These are phyloP conservation scores for Hydrolagus colliei DNA, from an alignment of 2,797 vertebrate species.

Conservation along the genomic window DNA sequence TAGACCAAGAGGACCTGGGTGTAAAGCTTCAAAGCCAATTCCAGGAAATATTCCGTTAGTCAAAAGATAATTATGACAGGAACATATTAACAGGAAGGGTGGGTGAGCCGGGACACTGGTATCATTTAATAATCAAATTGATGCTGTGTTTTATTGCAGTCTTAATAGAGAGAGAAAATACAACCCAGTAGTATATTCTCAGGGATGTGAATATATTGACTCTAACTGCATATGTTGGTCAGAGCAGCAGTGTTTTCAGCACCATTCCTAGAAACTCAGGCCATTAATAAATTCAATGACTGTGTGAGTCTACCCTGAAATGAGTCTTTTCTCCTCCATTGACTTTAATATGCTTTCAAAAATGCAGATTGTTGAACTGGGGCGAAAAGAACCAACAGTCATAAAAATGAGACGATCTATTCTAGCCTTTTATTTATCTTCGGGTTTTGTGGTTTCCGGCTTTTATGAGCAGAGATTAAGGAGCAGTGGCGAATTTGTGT, in stretches of 20 bases:
- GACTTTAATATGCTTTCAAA: conserved; percentile 7
- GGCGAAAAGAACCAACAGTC: not conserved
- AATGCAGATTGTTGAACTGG: not conserved
- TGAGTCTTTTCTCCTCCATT: not conserved
- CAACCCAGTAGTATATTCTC: no score
- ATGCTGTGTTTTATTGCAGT: no score
- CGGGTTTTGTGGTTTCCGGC: not conserved
- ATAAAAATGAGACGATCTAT: not conserved
- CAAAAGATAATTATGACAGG: no score
- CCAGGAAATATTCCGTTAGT: no score
- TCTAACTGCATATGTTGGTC: not conserved
- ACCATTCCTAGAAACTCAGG: not conserved
- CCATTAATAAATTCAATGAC: not conserved
- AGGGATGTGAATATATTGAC: not conserved
- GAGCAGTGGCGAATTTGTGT: not conserved
- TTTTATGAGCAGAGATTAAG: not conserved
- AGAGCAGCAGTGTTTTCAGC: not conserved
- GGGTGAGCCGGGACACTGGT: no score
- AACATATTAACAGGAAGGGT: no score
- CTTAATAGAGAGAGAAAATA: no score
- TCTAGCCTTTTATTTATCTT: not conserved
- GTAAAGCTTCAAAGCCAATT: no score
- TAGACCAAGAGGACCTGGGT: no score
- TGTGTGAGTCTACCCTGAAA: not conserved
- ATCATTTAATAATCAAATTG: no score